Evolutionary conservation across 2,113 vertebrate species (phyloP).

Genomic region (Glareola pratincola): DNA sequence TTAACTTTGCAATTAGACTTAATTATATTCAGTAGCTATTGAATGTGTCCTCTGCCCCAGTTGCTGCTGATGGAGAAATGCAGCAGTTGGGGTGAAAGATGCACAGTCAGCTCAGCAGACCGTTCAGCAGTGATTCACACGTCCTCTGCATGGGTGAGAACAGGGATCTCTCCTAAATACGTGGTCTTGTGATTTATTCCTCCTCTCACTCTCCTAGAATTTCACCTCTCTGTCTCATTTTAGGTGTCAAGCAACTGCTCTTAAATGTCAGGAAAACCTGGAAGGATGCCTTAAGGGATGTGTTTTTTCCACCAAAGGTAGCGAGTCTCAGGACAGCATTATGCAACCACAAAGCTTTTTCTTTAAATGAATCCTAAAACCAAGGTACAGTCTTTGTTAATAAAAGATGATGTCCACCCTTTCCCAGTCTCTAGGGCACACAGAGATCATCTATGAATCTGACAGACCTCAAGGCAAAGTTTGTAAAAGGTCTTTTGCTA

Average conservation of each 20-base stretch:
- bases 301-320: not conserved
- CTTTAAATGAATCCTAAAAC: not conserved
- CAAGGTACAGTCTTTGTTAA: not conserved
- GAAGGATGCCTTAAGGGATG: not conserved
- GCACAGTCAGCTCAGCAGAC: constrained; percentile 24
- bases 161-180: not conserved
- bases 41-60: constrained; percentile 36
- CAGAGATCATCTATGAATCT: not conserved
- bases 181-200: not conserved
- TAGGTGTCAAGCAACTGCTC: not conserved
- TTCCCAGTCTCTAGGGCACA: not conserved
- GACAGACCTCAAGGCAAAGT: not conserved
- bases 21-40: constrained; percentile 53
- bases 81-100: constrained; percentile 12
- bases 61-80: not conserved
- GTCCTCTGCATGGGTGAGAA: not conserved
- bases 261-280: not conserved
- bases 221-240: not conserved
- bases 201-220: not conserved
- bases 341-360: not conserved
- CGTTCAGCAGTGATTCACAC: not conserved
- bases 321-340: not conserved
- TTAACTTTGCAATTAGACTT: constrained; percentile 69
- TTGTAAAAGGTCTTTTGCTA: not conserved
- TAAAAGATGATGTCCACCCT: not conserved